These are phyloP conservation scores for Phenacoccus solenopsis DNA, from an alignment of 1,140 invertebrate species.

Conservation along the genomic window DNA sequence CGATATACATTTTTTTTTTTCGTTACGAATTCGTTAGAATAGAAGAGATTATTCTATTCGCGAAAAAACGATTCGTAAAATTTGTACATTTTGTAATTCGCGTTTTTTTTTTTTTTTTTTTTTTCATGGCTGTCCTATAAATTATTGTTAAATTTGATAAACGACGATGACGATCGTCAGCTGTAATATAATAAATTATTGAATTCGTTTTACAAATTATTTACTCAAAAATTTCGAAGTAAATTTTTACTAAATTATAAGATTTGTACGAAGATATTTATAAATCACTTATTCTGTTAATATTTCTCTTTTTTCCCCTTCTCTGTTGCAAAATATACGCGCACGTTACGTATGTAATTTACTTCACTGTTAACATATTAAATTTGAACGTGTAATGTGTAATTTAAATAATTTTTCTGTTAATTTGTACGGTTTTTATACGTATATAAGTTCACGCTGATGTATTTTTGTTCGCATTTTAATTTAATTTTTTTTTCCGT, in stretches of 20 bases:
- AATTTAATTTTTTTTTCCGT: background rate
- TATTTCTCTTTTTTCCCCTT: background rate
- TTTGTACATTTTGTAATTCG: background rate
- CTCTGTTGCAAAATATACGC: background rate
- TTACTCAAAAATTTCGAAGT: background rate
- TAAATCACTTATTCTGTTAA: background rate
- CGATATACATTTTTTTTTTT: background rate
- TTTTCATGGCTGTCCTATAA: constrained; percentile 1
- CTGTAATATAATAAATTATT: background rate
- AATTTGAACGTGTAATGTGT: background rate
- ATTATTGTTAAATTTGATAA: background rate
- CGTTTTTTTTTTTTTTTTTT: too few species aligned
- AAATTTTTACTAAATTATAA: background rate
- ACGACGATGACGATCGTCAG: background rate
- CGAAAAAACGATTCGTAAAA: background rate
- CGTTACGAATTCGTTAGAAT: background rate
- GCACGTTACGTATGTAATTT: background rate
- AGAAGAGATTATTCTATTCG: background rate
- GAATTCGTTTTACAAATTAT: too few species aligned
- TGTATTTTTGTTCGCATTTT: background rate
- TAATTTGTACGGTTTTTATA: background rate
- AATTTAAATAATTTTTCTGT: background rate
- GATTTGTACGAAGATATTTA: background rate
- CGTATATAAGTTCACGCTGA: background rate
- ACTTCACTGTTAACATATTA: background rate